Evolutionary conservation across 2,113 vertebrate species (phyloP), one percentile per base, ranked within the genome.

Genomic region (Petrocephalus zakoni): DNA sequence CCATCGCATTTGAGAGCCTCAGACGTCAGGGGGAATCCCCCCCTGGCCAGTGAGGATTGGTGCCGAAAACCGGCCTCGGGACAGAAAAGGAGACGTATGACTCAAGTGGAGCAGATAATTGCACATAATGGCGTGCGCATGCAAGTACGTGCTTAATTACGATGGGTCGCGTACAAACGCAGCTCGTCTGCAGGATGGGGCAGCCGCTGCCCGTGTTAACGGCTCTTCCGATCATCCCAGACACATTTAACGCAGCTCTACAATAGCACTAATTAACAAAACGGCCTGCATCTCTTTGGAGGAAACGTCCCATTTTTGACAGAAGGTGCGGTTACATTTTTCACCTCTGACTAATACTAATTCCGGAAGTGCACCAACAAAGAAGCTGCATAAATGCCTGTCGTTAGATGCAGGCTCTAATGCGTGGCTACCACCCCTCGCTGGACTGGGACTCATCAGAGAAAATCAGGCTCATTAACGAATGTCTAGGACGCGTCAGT

Each of bases 61-160:
- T 22, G 22, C 46, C 22, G 13, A 21, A 47, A 49, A 49, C 10
- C 2, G 6, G 46, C 82, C 82, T 52, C 49, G 4, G 46, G 82
- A 85, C 46, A 49, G 49, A 78, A 78, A 5, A 34, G 72, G 49
- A 52, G 49, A 85, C 49, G 82, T 22, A 22, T 52, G 49, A 85
- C 82, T 85, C 46, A 85, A 85, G 82, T 85, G 82, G 46, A 85
- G 82, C 82, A 51, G 82, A 29, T 85, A 85, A 85, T 85, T 85
- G 46, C 82, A 25, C 47, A 49, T 51, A 85, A 85, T 85, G 82
- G 82, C 22, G 11, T 22, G 46, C n/a, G 4, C 82, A 51, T 52
- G 49, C 47, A 85, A 49, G 72, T 42, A 85, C 42, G 22, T 25
- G 11, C 82, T 52, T 85, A 85, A 85, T 85, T 49, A 85, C 22